Evolutionary conservation across 2,113 vertebrate species (phyloP), one percentile per base, ranked within the genome.

Genomic region (Nannospalax galili): DNA sequence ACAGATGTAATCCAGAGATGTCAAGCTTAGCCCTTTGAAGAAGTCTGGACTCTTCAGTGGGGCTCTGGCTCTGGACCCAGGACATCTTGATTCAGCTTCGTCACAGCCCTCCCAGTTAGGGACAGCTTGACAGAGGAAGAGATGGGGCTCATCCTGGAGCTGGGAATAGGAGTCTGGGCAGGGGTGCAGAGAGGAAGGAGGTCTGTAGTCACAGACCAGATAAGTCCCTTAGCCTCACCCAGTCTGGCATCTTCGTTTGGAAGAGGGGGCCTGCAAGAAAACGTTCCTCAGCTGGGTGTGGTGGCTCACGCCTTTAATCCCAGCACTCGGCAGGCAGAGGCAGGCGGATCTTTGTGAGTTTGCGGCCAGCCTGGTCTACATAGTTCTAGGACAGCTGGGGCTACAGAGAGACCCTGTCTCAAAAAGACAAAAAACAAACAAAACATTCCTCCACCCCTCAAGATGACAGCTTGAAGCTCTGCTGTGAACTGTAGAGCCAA

Each of bases 401-500:
- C 48, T 58, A 10, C 15, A 30, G 22, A n/a, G n/a, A n/a, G n/a
- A n/a, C n/a, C n/a, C n/a, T n/a, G n/a, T n/a, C n/a, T n/a, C n/a
- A n/a, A n/a, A n/a, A n/a, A n/a, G n/a, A n/a, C n/a, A n/a, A n/a
- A n/a, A n/a, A n/a, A n/a, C n/a, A n/a, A n/a, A n/a, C n/a, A n/a
- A n/a, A n/a, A n/a, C n/a, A n/a, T n/a, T n/a, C n/a, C n/a, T 48
- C 15, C 26, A n/a, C n/a, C 70, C 58, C 77, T 65, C 1, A 0
- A 37, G 73, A 22, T 6, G 14, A 32, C 24, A 11, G 10, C 24
- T 56, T 2, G 28, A 84, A 35, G 79, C 15, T 56, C 70, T 45
- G 75, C 19, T 3, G 0, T 1, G 37, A n/a, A 45, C 7, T 0
- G 0, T 19, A 42, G 24, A 28, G 65, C 64, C 32, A 17, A 14